Evolutionary conservation across 1,140 invertebrate genomes (phyloP).

Genomic region (Ceratina calcarata): DNA sequence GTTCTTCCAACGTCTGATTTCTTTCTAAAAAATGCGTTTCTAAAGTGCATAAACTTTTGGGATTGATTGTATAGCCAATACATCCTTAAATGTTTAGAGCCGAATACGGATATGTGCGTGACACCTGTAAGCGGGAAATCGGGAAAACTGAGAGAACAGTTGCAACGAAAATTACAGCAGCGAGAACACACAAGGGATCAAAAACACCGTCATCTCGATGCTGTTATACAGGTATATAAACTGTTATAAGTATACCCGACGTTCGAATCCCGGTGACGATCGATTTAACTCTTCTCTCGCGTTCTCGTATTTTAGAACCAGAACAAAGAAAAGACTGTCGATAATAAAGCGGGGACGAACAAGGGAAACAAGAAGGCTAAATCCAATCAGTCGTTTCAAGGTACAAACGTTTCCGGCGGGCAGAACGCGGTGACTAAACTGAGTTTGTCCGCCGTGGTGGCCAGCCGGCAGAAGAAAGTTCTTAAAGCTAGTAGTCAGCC

Average conservation of each 20-base stretch:
- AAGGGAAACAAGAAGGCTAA: constrained; percentile 73
- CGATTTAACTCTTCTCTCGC: not conserved
- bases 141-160: constrained; percentile 83
- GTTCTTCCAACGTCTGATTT: too few species aligned
- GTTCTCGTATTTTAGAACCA: constrained; percentile 57
- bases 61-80: too few species aligned
- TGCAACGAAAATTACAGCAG: constrained; percentile 86
- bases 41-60: too few species aligned
- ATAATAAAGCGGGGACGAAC: constrained; percentile 59
- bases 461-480: constrained; percentile 69
- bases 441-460: constrained; percentile 51
- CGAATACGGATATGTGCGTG: constrained; percentile 71
- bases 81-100: constrained; percentile 70
- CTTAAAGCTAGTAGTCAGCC: constrained; percentile 67
- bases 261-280: not conserved
- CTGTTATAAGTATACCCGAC: not conserved
- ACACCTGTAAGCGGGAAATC: constrained; percentile 71
- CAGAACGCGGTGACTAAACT: constrained; percentile 58
- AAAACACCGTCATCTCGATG: constrained; percentile 79
- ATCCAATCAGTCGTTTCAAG: constrained; percentile 72
- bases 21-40: too few species aligned
- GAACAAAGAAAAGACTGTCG: constrained; percentile 73
- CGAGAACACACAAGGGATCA: constrained; percentile 86
- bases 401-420: constrained; percentile 64
- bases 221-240: constrained; percentile 60